Evolutionary conservation across 2,113 vertebrate species (phyloP), one percentile per base, ranked within the genome.

Genomic region (Apodemus sylvaticus): DNA sequence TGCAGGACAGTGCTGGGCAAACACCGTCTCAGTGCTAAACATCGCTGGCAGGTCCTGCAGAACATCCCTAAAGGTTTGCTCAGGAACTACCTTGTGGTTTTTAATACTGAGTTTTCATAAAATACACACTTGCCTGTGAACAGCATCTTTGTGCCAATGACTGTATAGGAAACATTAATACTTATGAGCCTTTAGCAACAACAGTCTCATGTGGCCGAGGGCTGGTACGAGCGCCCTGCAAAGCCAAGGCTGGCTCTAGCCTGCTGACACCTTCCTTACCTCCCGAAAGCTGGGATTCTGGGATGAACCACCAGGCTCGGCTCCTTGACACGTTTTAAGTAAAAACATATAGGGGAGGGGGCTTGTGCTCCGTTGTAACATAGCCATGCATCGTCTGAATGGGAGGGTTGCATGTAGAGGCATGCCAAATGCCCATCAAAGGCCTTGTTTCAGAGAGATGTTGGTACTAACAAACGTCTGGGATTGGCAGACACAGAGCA

Each of bases 101-200:
- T 94, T 70, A 74, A 93, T 79, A 22, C 17, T 31, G 34, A 7
- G 26, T 68, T 55, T 95, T 85, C 68, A 94, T 53, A 93, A 79
- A 86, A 76, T 51, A 34, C 26, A 13, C 39, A 42, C 76, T 85
- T 91, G 11, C 78, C 55, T 96, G 55, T 58, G 48, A 60, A 31
- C 1, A 71, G 45, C 26, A 87, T 58, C 93, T 93, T 88, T 51
- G 79, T 8, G 70, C 68, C 53, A 62, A 3, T 55, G 60, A 74
- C 68, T 86, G 36, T 2, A 34, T 48, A 34, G 26, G 39, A 48
- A 66, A 8, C 82, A 68, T 48, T 62, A 81, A 36, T 48, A 55
- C 39, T 83, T 89, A 31, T 20, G 53, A 42, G 17, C 31, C 31
- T 29, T 64, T 68, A 86, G 53, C 14, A 29, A 29, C 62, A 90